A percentile compares a stretch with the other conserved stretches of the same genome.
Conservation (phyloP, 2,888 invertebrate genomes). For the Agrochola lota region DNA sequence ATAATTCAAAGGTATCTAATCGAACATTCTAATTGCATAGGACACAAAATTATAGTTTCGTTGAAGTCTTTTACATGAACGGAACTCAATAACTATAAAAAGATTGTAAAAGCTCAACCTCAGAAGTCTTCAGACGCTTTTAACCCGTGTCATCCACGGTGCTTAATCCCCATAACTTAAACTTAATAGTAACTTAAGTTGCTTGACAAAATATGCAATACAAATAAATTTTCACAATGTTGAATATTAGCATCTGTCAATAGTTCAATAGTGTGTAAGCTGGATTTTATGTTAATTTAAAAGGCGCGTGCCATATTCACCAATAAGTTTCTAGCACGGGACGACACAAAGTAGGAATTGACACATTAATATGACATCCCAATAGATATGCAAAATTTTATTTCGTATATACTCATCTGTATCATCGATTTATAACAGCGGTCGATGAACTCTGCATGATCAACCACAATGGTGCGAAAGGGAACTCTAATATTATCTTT, state of each 20-base stretch:
- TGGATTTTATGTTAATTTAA: slow-evolving; percentile 77
- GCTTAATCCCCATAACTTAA: slow-evolving; percentile 47
- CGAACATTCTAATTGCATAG: not conserved
- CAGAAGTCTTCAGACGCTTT: slow-evolving; percentile 20
- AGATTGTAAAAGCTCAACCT: slow-evolving; percentile 19
- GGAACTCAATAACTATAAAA: slow-evolving; percentile 18
- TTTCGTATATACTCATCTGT: slow-evolving; percentile 80
- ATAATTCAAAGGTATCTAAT: not conserved
- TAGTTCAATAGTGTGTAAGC: slow-evolving; percentile 62
- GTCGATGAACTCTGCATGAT: slow-evolving; percentile 83
- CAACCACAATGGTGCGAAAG: slow-evolving; percentile 71
- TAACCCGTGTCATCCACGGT: slow-evolving; percentile 19
- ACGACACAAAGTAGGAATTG: slow-evolving; percentile 76
- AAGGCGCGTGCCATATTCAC: slow-evolving; percentile 69
- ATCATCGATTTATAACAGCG: slow-evolving; percentile 80
- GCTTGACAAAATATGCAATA: slow-evolving; percentile 49
- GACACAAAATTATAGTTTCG: slow-evolving; percentile 42
- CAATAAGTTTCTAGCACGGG: slow-evolving; percentile 63
- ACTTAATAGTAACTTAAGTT: slow-evolving; percentile 45
- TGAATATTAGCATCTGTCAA: slow-evolving; percentile 57
- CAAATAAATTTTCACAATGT: slow-evolving; percentile 60
- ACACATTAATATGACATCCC: slow-evolving; percentile 80
- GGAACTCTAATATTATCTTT: slow-evolving; percentile 70
- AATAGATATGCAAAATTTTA: slow-evolving; percentile 87
- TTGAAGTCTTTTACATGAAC: slow-evolving; percentile 72